Evolutionary conservation across 2,113 vertebrate genomes (phyloP), one percentile per base, ranked within the genome.

Genomic region (Antechinus stuartii): DNA sequence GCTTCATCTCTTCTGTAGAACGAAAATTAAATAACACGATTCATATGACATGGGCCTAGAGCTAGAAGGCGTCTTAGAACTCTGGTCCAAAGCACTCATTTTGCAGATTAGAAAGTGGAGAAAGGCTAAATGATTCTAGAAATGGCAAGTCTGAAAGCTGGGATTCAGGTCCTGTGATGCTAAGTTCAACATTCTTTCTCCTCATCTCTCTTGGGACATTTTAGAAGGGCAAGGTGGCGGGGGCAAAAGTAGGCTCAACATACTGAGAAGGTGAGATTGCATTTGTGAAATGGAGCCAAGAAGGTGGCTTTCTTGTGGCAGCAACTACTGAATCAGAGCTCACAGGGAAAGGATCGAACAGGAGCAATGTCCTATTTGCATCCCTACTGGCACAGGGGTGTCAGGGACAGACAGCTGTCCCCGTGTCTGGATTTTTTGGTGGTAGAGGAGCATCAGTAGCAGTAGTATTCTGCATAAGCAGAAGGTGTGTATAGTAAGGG

Each of bases 351-450:
- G 27, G 26, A 57, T 57, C 1, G 8, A 57, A 27, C 10, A 27
- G 25, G 56, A 57, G 26, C 56, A 57, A 42, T 84, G 22, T 42
- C 68, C 68, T 42, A 19, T 19, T 22, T 42, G 68, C 16, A 42
- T 42, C 68, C 68, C 35, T n/a, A 1, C n/a, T 16, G 30, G n/a
- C 19, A n/a, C 35, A 19, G 35, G 14, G 16, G 68, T 76, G 68
- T 14, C 19, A 84, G 68, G 35, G 23, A 19, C 47, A 14, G 52
- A 27, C 8, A 42, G 24, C 55, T 76, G 76, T 24, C 4, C 54
- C 0, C 0, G 14, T 23, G 1, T 11, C 76, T 1, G 4, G 3
- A 2, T 2, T 16, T 26, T 50, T 92, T n/a, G 76, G 50, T 46
- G 92, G 54, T 30, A 14, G 61, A 16, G 24, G 0, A 0, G 30